These are phyloP conservation scores for Schizopygopsis pylzovi DNA, from an alignment of 2,797 vertebrate species.

Conservation along the genomic window DNA sequence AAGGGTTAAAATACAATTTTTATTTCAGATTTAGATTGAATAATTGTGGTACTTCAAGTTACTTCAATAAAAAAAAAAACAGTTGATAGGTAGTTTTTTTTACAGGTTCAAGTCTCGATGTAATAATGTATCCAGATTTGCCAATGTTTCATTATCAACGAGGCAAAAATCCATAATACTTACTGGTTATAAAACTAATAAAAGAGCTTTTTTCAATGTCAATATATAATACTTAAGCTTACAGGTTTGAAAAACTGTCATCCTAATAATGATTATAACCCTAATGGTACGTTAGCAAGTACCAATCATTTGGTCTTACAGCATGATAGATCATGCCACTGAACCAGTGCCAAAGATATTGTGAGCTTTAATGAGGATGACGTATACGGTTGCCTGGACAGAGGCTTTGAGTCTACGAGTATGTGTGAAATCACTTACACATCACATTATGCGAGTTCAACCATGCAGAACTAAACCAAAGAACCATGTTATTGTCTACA, in stretches of 20 bases:
- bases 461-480: conserved; percentile 69
- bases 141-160: too few species aligned
- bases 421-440: conserved; percentile 65
- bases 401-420: conserved; percentile 61
- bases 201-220: neutral
- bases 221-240: neutral
- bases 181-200: neutral
- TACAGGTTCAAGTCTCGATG: too few species aligned
- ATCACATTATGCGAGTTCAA: conserved; percentile 68
- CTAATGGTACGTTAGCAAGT: neutral
- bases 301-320: conserved; percentile 2
- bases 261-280: too few species aligned
- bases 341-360: conserved; percentile 49
- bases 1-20: fast-evolving
- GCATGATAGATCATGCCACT: neutral
- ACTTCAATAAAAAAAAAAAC: too few species aligned
- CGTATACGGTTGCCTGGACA: conserved; percentile 68
- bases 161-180: too few species aligned
- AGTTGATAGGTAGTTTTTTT: too few species aligned
- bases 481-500: conserved; percentile 63
- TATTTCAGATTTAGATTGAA: too few species aligned
- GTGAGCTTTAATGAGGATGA: conserved; percentile 58
- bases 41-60: too few species aligned
- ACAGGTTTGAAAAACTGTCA: neutral
- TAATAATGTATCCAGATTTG: too few species aligned